Evolutionary conservation across 2,113 vertebrate genomes (phyloP).

Genomic region (Dicaeum eximium): DNA sequence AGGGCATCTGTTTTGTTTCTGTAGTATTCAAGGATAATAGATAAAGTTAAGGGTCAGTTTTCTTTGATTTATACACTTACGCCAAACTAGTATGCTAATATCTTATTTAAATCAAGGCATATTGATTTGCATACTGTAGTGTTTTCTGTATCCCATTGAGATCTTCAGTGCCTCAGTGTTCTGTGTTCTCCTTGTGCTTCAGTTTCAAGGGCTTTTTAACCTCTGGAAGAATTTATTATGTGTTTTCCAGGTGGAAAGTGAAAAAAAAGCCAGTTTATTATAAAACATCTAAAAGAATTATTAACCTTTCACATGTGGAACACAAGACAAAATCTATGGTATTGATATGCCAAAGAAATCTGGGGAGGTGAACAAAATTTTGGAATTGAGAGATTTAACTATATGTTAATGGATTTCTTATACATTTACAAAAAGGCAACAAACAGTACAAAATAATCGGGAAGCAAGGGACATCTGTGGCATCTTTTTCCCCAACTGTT

Average conservation of each 20-base stretch:
- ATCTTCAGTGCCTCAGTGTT: background rate
- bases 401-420: background rate
- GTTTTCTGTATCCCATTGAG: background rate
- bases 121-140: background rate
- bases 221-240: slow-evolving; percentile 46
- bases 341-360: background rate
- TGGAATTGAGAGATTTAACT: background rate
- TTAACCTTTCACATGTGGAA: background rate
- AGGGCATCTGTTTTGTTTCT: background rate
- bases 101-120: slow-evolving; percentile 8
- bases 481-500: rapidly evolving
- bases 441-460: background rate
- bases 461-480: background rate
- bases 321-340: background rate
- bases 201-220: slow-evolving; percentile 36
- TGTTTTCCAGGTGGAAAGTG: background rate
- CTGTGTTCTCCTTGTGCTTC: background rate
- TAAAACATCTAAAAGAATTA: background rate
- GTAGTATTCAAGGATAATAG: background rate
- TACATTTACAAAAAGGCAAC: background rate
- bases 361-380: background rate
- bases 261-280: background rate
- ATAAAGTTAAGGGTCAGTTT: background rate
- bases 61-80: background rate
- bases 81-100: slow-evolving; percentile 2